These are phyloP conservation scores for Brachyhypopomus gauderio DNA, from an alignment of 2,113 vertebrate genomes.

Conservation along the genomic window DNA sequence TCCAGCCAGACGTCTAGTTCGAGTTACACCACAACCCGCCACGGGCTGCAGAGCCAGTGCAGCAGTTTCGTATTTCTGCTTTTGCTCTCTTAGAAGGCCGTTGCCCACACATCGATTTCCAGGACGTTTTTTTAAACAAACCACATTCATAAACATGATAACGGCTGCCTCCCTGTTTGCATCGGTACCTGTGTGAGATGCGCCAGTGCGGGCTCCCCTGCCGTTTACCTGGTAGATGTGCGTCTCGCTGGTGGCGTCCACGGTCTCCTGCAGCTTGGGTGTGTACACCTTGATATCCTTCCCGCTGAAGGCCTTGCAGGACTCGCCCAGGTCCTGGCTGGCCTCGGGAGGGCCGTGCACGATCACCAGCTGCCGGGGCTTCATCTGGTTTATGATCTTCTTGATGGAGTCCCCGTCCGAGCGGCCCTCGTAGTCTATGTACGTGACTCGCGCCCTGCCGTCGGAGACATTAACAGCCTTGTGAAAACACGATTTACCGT, in stretches of 20 bases:
- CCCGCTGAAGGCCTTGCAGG: constrained; percentile 92
- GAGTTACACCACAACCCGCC: background rate
- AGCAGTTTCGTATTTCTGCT: no score
- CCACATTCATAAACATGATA: background rate
- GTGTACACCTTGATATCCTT: constrained; percentile 98
- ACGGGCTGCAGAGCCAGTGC: no score
- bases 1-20: no score
- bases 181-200: no score
- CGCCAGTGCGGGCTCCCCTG: no score
- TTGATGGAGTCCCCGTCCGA: constrained; percentile 99
- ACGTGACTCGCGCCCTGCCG: constrained; percentile 88
- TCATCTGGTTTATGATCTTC: constrained; percentile 99
- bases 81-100: no score
- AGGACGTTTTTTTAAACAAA: no score
- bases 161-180: no score
- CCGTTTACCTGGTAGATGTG: constrained; percentile 93
- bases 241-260: constrained; percentile 96
- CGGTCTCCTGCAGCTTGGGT: constrained; percentile 94
- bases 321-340: constrained; percentile 93
- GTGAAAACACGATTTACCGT: background rate
- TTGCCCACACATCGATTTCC: no score
- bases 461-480: background rate
- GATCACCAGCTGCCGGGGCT: constrained; percentile 91
- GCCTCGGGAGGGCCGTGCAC: constrained; percentile 94
- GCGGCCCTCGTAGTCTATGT: constrained; percentile 98